Evolutionary conservation across 2,113 vertebrate genomes (phyloP), one percentile per base, ranked within the genome.

Genomic region (Sprattus sprattus): DNA sequence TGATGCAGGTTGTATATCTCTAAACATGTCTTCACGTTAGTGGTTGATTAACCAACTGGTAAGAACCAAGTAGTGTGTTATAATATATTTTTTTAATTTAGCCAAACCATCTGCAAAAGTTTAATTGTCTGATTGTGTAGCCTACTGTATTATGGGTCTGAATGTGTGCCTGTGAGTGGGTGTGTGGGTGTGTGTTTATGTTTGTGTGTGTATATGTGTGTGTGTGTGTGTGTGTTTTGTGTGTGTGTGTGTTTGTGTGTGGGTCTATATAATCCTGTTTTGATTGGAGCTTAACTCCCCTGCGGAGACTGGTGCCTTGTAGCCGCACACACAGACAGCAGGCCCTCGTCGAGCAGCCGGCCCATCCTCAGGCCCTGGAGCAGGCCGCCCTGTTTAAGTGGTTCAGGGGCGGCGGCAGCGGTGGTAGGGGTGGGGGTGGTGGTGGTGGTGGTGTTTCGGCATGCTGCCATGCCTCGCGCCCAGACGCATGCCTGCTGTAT

Each of bases 401-500:
- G 83, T 78, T 11, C n/a, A 6, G 64, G 64, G 52, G 54, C 25
- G 88, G 44, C 32, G 52, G 16, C 16, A n/a, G 60, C 5, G 20
- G 6, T 1, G 60, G 20, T 5, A 22, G 60, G 4, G 60, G 22
- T 25, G 11, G n/a, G 9, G 60, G 64, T 71, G 28, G 64, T 71
- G 64, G 64, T 71, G 25, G 64, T 13, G 71, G 71, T 39, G 71
- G 71, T 16, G 71, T 83, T 75, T 86, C 86, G 22, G 90, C 85
- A 18, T 3, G 57, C 57, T 91, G 92, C 93, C 94, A 94, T 89
- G 91, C 89, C 91, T 92, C 83, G 64, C 89, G 90, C 92, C 92
- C 92, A 94, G 93, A 93, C 93, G 49, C 91, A 94, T 92, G 92
- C 92, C 92, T 89, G 85, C 82, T 93, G 81, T 67, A 92, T 90